phyloP scores from a whole-genome alignment of 2,113 vertebrate species.

The Osmerus mordax region DNA sequence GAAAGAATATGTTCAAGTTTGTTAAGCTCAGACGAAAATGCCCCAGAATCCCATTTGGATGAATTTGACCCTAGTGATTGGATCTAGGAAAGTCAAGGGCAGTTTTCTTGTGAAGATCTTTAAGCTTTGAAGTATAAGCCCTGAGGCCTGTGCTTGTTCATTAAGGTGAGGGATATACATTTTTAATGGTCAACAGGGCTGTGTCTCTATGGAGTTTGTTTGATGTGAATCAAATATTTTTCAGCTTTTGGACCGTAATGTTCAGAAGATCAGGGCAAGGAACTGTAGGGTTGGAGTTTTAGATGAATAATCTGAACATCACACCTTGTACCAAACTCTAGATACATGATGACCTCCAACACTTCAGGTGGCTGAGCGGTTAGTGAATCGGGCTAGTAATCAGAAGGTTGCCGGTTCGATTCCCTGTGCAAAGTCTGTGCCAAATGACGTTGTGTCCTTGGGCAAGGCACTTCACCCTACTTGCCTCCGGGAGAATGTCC shows the following conservation, averaged over 20 bases:
- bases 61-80: constrained; percentile 25
- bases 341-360: too few species aligned
- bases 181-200: constrained; percentile 50
- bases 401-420: too few species aligned
- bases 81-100: constrained; percentile 43
- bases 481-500: too few species aligned
- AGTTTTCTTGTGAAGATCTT: constrained; percentile 21
- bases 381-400: too few species aligned
- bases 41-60: constrained; percentile 37
- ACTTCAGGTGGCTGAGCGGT: too few species aligned
- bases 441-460: too few species aligned
- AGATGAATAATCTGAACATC: too few species aligned
- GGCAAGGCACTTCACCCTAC: too few species aligned
- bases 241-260: not conserved
- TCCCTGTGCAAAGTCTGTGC: too few species aligned
- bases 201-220: not conserved
- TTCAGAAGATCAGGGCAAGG: too few species aligned
- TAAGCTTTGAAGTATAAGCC: constrained; percentile 56
- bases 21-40: constrained; percentile 16
- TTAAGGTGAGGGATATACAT: constrained; percentile 60
- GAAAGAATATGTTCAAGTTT: constrained; percentile 19
- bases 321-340: too few species aligned
- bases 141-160: constrained; percentile 49
- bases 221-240: not conserved
- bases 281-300: too few species aligned